Conservation (phyloP, 2,113 vertebrate species). For the Eurystomus gularis region DNA sequence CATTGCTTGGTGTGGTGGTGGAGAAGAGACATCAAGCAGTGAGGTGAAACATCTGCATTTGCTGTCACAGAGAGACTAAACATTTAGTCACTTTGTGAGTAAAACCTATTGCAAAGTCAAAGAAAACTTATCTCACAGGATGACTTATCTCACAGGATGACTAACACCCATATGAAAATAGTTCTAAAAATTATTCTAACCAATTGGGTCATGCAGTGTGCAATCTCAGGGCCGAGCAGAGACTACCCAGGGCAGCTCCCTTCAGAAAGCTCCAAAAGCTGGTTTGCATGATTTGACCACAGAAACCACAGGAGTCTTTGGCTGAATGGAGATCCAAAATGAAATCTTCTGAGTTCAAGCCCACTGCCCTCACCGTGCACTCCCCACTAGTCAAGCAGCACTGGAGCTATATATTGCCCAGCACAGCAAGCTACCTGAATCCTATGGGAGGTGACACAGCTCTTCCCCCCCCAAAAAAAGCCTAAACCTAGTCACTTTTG, state of each 20-base stretch:
- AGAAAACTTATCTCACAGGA: background rate
- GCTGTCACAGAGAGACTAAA: background rate
- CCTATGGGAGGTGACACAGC: background rate
- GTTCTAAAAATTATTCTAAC: background rate
- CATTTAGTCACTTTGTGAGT: background rate
- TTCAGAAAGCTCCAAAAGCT: no score
- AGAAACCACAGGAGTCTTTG: background rate
- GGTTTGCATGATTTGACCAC: background rate
- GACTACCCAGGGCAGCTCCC: background rate
- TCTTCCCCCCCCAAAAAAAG: background rate
- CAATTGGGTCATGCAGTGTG: background rate
- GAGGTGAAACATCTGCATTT: background rate
- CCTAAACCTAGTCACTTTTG: background rate
- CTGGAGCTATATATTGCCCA: background rate
- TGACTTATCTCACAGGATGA: slow-evolving; percentile 15
- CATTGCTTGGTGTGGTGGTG: background rate
- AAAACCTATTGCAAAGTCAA: background rate
- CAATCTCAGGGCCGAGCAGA: background rate
- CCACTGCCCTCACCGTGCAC: background rate
- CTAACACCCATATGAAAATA: background rate
- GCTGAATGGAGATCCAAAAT: background rate
- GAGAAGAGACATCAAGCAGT: background rate
- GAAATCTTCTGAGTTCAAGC: background rate
- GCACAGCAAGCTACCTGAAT: background rate
- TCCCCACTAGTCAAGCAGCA: background rate